Percentiles rank a stretch among this genome's conserved stretches.
phyloP scores from a whole-genome alignment of 2,888 invertebrate species.

The Drosophila peninsularis region DNA sequence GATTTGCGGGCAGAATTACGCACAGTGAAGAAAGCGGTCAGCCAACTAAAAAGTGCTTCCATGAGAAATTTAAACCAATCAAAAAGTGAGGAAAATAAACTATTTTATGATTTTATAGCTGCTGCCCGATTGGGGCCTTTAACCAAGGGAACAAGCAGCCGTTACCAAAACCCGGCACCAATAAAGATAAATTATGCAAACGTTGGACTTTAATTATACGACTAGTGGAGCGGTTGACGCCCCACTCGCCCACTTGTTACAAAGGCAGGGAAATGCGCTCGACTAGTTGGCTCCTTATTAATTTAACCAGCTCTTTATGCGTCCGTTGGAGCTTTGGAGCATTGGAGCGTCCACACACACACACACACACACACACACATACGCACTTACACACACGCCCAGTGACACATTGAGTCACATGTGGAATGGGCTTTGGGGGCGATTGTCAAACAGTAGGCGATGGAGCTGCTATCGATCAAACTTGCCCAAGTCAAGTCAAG shows the following conservation, averaged over 20 bases:
- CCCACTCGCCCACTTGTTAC: slow-evolving; percentile 38
- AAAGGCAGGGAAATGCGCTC: slow-evolving; percentile 36
- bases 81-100: slow-evolving; percentile 17
- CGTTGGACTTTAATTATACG: slow-evolving; percentile 70
- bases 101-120: slow-evolving; percentile 54
- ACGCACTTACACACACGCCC: slow-evolving; percentile 9
- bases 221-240: slow-evolving; percentile 43
- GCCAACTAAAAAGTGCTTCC: slow-evolving; percentile 6
- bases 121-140: slow-evolving; percentile 27
- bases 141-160: slow-evolving; percentile 5
- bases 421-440: slow-evolving; percentile 8
- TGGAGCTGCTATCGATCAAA: slow-evolving; percentile 75
- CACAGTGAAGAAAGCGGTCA: slow-evolving; percentile 1
- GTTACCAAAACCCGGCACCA: slow-evolving; percentile 28
- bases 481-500: slow-evolving; percentile 30
- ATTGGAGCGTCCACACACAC: slow-evolving; percentile 22
- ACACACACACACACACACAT: slow-evolving; percentile 12
- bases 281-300: slow-evolving; percentile 65
- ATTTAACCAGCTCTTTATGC: slow-evolving; percentile 64
- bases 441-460: slow-evolving; percentile 28
- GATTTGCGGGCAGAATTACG: slow-evolving; percentile 6
- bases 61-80: slow-evolving; percentile 22
- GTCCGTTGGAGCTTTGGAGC: slow-evolving; percentile 45
- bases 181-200: slow-evolving; percentile 75
- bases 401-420: slow-evolving; percentile 29